These are phyloP conservation scores for Epizoanthus rinbou DNA, from an alignment of 92 coral and sea anemone species.

Conservation along the genomic window DNA sequence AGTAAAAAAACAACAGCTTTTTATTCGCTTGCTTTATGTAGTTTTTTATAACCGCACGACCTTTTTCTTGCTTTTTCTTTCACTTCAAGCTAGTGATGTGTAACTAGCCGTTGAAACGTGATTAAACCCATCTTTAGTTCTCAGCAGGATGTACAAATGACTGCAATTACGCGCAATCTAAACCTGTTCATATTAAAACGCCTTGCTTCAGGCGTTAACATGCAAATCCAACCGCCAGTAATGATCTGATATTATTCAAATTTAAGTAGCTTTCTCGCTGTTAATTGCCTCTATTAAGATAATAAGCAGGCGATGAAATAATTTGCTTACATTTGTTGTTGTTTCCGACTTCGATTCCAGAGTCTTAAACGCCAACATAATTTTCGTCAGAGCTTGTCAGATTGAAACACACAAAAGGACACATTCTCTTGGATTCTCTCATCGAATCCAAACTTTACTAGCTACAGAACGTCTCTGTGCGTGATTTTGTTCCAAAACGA, in stretches of 20 bases:
- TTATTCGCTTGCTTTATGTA: background rate
- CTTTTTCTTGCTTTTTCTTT: background rate
- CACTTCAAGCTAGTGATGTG: background rate
- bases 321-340: background rate
- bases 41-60: background rate
- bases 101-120: constrained; percentile 6
- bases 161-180: background rate
- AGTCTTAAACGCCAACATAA: background rate
- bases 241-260: constrained; percentile 3
- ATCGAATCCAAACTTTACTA: background rate
- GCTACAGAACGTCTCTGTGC: background rate
- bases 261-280: constrained; percentile 4
- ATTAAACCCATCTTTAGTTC: constrained; percentile 12
- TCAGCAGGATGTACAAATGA: constrained; percentile 21
- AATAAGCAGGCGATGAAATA: constrained; percentile 17
- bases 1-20: background rate
- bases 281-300: constrained; percentile 23
- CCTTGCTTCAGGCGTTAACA: constrained; percentile 31
- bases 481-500: background rate
- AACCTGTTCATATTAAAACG: background rate
- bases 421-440: background rate
- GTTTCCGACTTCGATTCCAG: background rate
- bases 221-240: background rate
- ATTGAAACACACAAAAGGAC: background rate
- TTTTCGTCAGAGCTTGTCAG: background rate